phyloP scores from a whole-genome alignment of 2,888 invertebrate genomes.

The Crocallis elinguaria region DNA sequence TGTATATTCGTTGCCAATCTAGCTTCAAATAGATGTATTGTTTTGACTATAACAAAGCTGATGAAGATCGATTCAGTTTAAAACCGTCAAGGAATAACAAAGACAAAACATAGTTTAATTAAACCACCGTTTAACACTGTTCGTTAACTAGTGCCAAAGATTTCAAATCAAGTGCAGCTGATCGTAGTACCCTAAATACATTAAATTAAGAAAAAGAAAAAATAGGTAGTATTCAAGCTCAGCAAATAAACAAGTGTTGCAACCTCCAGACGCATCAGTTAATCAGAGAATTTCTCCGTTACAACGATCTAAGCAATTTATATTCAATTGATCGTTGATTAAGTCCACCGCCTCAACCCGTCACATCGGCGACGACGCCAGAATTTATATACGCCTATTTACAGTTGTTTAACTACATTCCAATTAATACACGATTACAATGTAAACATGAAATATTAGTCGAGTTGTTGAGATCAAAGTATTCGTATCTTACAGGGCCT shows the following conservation, averaged over 20 bases:
- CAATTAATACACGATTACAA: slow-evolving; percentile 32
- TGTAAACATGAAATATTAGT: not conserved
- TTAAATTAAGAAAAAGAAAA: too few species aligned
- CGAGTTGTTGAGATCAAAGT: slow-evolving; percentile 32
- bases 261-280: slow-evolving; percentile 10
- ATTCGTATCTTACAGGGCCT: too few species aligned
- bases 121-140: too few species aligned
- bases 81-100: too few species aligned
- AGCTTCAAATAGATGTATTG: slow-evolving; percentile 10
- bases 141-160: too few species aligned
- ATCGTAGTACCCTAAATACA: too few species aligned
- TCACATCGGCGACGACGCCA: slow-evolving; percentile 10
- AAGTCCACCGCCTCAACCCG: slow-evolving; percentile 43
- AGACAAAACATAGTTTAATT: too few species aligned
- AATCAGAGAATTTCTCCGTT: slow-evolving; percentile 33
- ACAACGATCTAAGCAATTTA: slow-evolving; percentile 64
- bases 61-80: too few species aligned
- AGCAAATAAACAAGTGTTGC: not conserved
- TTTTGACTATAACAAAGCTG: slow-evolving; percentile 1
- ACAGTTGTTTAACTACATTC: slow-evolving; percentile 30
- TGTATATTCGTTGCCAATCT: slow-evolving; percentile 31
- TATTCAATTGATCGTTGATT: slow-evolving; percentile 69
- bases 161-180: too few species aligned
- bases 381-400: slow-evolving; percentile 13
- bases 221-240: not conserved